A percentile compares a stretch with the other conserved stretches of the same genome.
These are phyloP conservation scores for Rafetus swinhoei DNA, from an alignment of 2,113 vertebrate genomes.

Conservation along the genomic window DNA sequence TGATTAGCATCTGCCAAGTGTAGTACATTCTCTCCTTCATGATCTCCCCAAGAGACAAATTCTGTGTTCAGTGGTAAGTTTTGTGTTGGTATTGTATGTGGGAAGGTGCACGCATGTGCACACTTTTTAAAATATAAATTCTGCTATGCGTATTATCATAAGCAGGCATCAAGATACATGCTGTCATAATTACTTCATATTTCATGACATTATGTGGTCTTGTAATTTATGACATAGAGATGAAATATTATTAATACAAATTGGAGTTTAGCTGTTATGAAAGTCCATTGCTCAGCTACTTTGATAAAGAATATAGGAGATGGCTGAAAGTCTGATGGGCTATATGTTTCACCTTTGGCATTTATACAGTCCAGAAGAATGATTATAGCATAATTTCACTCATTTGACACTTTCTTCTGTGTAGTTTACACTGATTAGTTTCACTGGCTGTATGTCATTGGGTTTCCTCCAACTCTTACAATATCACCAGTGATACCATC, in stretches of 20 bases:
- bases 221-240: constrained; percentile 17
- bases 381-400: constrained; percentile 41
- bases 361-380: constrained; percentile 42
- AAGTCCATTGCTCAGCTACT: constrained; percentile 40
- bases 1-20: constrained; percentile 29
- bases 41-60: neutral
- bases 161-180: neutral
- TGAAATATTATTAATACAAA: neutral
- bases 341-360: constrained; percentile 24
- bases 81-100: neutral
- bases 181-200: neutral
- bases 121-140: constrained; percentile 18
- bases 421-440: constrained; percentile 60
- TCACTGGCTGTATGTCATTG: constrained; percentile 32
- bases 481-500: constrained; percentile 56
- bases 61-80: neutral
- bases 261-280: constrained; percentile 6
- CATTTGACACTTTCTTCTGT: constrained; percentile 40
- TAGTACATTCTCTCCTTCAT: constrained; percentile 31
- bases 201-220: neutral
- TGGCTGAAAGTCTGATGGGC: neutral
- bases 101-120: neutral
- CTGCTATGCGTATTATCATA: neutral
- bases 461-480: constrained; percentile 55
- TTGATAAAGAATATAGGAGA: constrained; percentile 20